Evolutionary conservation across 2,113 vertebrate species (phyloP).

Genomic region (Scomber colias): DNA sequence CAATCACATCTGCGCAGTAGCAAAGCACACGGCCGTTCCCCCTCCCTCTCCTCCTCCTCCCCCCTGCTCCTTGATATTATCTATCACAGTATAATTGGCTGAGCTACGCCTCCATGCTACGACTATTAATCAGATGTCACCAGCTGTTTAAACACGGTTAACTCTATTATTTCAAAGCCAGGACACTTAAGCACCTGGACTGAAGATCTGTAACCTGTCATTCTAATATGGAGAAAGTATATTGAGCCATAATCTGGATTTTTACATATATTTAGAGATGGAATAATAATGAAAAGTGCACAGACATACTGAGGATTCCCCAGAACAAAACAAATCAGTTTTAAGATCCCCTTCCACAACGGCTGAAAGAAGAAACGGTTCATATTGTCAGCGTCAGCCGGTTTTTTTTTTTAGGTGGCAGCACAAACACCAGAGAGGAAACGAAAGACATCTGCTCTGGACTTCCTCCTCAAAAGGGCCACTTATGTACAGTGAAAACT

Average conservation of each 20-base stretch:
- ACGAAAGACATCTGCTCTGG: conserved; percentile 69
- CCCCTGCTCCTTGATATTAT: conserved; percentile 7
- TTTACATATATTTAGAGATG: not conserved
- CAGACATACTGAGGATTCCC: not conserved
- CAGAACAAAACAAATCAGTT: not conserved
- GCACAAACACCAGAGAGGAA: conserved; percentile 51
- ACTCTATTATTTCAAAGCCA: conserved; percentile 4
- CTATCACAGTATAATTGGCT: not conserved
- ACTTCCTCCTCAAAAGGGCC: conserved; percentile 63
- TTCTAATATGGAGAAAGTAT: not conserved
- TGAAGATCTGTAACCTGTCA: not conserved
- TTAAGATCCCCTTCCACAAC: not conserved
- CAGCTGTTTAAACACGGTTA: conserved; percentile 22
- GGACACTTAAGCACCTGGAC: not conserved
- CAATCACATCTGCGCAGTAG: not conserved
- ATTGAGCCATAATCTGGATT: not conserved
- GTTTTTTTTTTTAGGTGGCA: conserved; percentile 18
- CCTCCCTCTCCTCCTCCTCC: conserved; percentile 2
- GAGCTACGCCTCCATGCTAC: not conserved
- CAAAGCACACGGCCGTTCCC: not conserved
- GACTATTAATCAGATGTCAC: conserved; percentile 16
- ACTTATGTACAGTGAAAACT: conserved; percentile 29
- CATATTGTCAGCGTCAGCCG: not conserved
- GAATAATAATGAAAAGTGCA: not conserved
- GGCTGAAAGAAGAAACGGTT: conserved; percentile 12